Evolutionary conservation across 1,140 invertebrate species (phyloP).

Genomic region (Ostrea edulis): DNA sequence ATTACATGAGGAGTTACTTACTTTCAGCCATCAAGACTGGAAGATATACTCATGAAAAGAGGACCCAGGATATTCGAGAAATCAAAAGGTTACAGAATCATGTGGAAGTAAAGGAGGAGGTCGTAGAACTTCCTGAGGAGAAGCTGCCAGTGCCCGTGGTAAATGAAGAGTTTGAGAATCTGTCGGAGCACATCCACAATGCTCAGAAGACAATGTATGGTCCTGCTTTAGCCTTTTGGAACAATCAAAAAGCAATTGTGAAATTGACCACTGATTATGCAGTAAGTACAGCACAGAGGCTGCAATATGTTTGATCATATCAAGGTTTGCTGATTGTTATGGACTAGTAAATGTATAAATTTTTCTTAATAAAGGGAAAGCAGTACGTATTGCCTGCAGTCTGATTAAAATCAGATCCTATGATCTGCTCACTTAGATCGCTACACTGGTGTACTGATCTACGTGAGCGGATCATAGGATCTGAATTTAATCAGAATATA

Average conservation of each 20-base stretch:
- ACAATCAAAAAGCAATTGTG: conserved; percentile 45
- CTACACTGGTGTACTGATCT: no score
- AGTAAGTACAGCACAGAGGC: conserved; percentile 22
- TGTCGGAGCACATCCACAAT: conserved; percentile 36
- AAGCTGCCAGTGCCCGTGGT: neutral
- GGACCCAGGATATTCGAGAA: conserved; percentile 72
- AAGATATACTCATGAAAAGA: conserved; percentile 75
- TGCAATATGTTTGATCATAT: neutral
- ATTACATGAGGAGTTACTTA: neutral
- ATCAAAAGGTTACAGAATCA: conserved; percentile 64
- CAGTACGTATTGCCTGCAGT: no score
- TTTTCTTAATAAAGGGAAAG: neutral
- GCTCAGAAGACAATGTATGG: conserved; percentile 56
- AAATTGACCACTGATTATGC: conserved; percentile 45
- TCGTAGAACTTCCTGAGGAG: neutral
- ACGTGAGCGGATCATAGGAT: no score
- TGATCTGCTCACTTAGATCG: no score
- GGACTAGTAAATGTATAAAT: neutral
- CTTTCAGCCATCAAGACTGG: conserved; percentile 72
- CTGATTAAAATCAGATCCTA: no score
- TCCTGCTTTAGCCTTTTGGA: conserved; percentile 42
- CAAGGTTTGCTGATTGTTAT: neutral
- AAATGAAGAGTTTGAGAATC: conserved; percentile 48
- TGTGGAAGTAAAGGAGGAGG: conserved; percentile 9
- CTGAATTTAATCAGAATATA: no score